Percentiles rank a stretch among this genome's conserved stretches.
Conservation (phyloP, 2,888 invertebrate species). For the Chrysomela aeneicollis region DNA sequence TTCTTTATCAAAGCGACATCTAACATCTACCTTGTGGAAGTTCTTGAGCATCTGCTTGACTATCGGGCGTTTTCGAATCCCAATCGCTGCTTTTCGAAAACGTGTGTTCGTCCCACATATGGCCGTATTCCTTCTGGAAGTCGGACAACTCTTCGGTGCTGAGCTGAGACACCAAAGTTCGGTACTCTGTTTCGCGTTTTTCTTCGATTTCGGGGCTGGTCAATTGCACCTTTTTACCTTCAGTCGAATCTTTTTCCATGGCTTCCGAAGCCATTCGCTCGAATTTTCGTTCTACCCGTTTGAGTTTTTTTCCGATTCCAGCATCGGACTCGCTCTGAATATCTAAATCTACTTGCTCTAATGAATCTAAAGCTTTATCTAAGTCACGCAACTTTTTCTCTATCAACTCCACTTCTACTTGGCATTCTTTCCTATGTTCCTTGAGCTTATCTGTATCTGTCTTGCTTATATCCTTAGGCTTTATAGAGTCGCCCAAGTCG, state of each 20-base stretch:
- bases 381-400: conserved; percentile 59
- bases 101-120: conserved; percentile 62
- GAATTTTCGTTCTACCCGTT: conserved; percentile 63
- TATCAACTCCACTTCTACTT: conserved; percentile 54
- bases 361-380: conserved; percentile 58
- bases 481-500: conserved; percentile 36
- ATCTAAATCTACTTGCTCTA: conserved; percentile 52
- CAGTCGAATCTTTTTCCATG: conserved; percentile 55
- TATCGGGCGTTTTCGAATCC: conserved; percentile 61
- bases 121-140: conserved; percentile 62
- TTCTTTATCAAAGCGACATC: conserved; percentile 50
- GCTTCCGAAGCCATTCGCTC: conserved; percentile 64
- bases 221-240: conserved; percentile 51
- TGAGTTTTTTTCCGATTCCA: conserved; percentile 58
- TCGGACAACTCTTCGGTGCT: conserved; percentile 64
- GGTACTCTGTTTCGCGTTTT: conserved; percentile 60
- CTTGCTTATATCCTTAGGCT: conserved; percentile 40
- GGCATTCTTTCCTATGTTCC: conserved; percentile 45
- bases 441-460: conserved; percentile 35
- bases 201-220: conserved; percentile 56
- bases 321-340: conserved; percentile 43
- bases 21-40: conserved; percentile 62
- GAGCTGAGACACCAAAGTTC: conserved; percentile 63
- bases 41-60: conserved; percentile 60
- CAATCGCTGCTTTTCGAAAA: conserved; percentile 60